phyloP scores from a whole-genome alignment of 2,113 vertebrate genomes.

The Tupaia tana region DNA sequence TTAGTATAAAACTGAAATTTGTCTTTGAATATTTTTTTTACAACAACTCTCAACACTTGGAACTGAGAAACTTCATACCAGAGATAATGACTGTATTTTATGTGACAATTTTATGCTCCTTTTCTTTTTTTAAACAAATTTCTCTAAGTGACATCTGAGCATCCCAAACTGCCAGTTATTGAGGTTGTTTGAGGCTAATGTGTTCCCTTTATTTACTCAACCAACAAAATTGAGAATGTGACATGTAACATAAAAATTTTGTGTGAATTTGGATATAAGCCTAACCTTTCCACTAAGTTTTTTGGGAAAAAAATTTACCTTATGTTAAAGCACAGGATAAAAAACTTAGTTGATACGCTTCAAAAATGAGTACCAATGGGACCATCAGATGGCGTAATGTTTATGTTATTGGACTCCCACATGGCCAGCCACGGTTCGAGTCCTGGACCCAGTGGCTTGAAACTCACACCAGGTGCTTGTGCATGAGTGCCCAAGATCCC shows the following conservation, averaged over 20 bases:
- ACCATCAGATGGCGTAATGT: too few relatives aligned
- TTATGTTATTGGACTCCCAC: too few relatives aligned
- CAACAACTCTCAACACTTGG: background rate
- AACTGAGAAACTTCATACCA: background rate
- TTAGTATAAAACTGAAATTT: background rate
- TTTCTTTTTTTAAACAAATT: background rate
- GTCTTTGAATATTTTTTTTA: conserved; percentile 40
- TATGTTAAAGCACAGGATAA: background rate
- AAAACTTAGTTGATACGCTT: background rate
- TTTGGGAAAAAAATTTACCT: background rate
- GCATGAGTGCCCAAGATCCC: too few relatives aligned
- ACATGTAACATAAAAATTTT: background rate
- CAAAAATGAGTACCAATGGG: background rate
- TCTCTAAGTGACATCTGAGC: background rate
- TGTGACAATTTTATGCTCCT: background rate
- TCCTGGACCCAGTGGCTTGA: too few relatives aligned
- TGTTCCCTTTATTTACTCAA: background rate
- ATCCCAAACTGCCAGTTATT: background rate
- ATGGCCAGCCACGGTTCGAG: too few relatives aligned
- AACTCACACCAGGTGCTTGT: too few relatives aligned
- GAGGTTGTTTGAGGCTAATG: background rate
- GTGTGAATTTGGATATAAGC: background rate
- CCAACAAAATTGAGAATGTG: background rate
- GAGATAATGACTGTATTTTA: background rate
- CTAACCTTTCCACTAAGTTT: background rate